Percentiles rank a stretch among this genome's conserved stretches.
Conservation (phyloP, 2,113 vertebrate species). For the Microcebus ravelobensis region DNA sequence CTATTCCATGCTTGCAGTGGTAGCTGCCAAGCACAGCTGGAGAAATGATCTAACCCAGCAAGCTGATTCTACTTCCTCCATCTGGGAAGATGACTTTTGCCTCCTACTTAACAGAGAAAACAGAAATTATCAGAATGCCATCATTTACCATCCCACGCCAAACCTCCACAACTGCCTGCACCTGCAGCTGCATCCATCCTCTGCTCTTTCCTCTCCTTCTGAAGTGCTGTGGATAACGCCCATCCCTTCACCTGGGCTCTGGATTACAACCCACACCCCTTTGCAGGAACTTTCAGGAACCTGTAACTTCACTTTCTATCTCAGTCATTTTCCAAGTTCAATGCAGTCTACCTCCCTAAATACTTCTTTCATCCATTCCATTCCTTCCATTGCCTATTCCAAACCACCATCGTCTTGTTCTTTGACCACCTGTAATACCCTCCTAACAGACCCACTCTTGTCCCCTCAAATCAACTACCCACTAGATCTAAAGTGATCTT, state of each 20-base stretch:
- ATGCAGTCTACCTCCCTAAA: background rate
- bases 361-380: background rate
- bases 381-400: background rate
- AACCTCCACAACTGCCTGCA: background rate
- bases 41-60: background rate
- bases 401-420: background rate
- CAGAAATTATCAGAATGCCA: background rate
- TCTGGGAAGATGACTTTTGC: background rate
- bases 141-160: background rate
- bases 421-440: background rate
- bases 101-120: background rate
- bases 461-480: background rate
- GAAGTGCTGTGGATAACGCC: accelerated
- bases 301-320: too few species aligned
- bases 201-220: background rate
- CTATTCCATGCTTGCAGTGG: background rate
- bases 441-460: too few species aligned
- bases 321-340: background rate
- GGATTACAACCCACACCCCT: background rate
- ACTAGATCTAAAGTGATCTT: background rate
- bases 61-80: background rate
- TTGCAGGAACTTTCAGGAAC: background rate
- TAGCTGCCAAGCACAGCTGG: background rate
- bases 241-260: background rate
- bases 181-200: background rate